Percentiles rank a stretch among this genome's conserved stretches.
These are phyloP conservation scores for Trogon melanurus DNA, from an alignment of 2,113 vertebrate genomes.

Conservation along the genomic window DNA sequence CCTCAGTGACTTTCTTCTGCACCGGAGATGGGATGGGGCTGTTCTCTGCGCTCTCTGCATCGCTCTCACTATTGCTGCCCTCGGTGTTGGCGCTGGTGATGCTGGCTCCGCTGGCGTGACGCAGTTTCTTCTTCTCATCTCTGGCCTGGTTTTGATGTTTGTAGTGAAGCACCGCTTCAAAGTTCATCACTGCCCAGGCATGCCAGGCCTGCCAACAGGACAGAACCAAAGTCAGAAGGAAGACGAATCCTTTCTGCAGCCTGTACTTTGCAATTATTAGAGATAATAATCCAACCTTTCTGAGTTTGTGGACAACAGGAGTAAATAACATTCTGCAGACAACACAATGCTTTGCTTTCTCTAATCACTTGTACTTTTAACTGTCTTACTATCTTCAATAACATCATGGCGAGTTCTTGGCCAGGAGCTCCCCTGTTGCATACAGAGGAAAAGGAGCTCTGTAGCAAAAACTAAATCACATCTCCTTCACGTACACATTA, in stretches of 20 bases:
- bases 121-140: conserved; percentile 93
- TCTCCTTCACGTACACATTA: background rate
- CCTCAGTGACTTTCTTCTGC: conserved; percentile 95
- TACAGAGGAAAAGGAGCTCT: background rate
- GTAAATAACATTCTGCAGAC: background rate
- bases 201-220: conserved; percentile 91
- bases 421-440: background rate
- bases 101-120: conserved; percentile 89
- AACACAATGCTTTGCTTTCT: background rate
- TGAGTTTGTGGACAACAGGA: background rate
- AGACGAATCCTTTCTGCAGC: background rate
- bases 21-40: conserved; percentile 92
- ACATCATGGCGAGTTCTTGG: background rate
- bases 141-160: conserved; percentile 95
- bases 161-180: conserved; percentile 97
- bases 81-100: conserved; percentile 88
- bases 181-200: conserved; percentile 99
- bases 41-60: conserved; percentile 89
- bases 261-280: background rate
- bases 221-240: background rate
- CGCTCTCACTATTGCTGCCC: conserved; percentile 96
- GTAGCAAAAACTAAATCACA: background rate
- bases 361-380: background rate
- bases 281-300: background rate
- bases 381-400: background rate